phyloP scores from a whole-genome alignment of 2,888 invertebrate species.

The Pycnomerus fuliginosus region DNA sequence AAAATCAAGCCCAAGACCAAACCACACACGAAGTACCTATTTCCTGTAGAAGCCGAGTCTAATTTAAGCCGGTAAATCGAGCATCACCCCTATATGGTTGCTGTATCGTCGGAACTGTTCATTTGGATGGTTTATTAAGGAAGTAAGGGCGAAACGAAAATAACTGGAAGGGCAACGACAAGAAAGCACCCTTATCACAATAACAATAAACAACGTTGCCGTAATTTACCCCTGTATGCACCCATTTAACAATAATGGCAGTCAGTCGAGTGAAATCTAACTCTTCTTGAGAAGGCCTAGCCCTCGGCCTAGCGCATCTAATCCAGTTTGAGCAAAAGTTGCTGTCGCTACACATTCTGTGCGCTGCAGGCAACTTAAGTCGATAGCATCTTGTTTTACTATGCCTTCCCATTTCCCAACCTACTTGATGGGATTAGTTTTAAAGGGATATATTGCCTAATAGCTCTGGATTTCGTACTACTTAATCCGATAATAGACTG shows the following conservation, averaged over 20 bases:
- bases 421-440: constrained; percentile 19
- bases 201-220: too few species aligned
- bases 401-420: constrained; percentile 8
- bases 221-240: too few species aligned
- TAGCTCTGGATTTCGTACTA: constrained; percentile 17
- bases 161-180: too few species aligned
- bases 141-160: too few species aligned
- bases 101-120: too few species aligned
- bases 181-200: too few species aligned
- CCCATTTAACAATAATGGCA: constrained; percentile 8
- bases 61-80: too few species aligned
- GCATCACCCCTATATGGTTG: too few species aligned
- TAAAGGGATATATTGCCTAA: constrained; percentile 20
- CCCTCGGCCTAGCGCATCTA: constrained; percentile 6
- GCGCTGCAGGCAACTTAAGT: constrained; percentile 8
- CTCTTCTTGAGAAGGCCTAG: constrained; percentile 4
- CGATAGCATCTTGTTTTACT: constrained; percentile 22
- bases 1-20: too few species aligned
- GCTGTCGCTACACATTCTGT: constrained; percentile 1
- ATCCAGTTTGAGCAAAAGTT: constrained; percentile 15
- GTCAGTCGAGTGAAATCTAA: constrained; percentile 9
- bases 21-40: too few species aligned
- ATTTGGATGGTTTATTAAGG: too few species aligned
- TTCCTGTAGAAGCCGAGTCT: too few species aligned
- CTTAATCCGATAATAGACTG: constrained; percentile 23